A percentile compares a stretch with the other conserved stretches of the same genome.
These are phyloP conservation scores for Drosophila pseudoananassae DNA, from an alignment of 1,140 invertebrate species.

Conservation along the genomic window DNA sequence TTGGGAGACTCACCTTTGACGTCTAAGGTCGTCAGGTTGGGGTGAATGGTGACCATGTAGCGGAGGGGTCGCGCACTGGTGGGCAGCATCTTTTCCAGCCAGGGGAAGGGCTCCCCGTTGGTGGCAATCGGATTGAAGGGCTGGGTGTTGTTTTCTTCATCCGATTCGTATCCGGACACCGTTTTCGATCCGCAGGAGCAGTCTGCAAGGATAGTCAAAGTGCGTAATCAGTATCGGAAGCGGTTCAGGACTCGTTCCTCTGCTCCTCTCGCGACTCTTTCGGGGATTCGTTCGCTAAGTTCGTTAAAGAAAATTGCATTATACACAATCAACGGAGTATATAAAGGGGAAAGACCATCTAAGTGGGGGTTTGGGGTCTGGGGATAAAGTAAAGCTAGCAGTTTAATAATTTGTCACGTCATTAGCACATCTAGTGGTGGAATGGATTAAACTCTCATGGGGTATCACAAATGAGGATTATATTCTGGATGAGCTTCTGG, in stretches of 20 bases:
- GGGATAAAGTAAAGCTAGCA: conserved; percentile 49
- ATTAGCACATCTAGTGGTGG: conserved; percentile 50
- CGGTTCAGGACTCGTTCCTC: conserved; percentile 6
- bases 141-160: conserved; percentile 87
- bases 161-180: conserved; percentile 87
- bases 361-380: conserved; percentile 15
- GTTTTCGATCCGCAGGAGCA: conserved; percentile 90
- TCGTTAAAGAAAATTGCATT: conserved; percentile 71
- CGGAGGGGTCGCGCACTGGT: conserved; percentile 91
- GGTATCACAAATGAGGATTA: conserved; percentile 29
- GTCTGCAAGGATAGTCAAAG: conserved; percentile 85
- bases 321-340: conserved; percentile 66
- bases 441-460: conserved; percentile 20
- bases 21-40: conserved; percentile 95
- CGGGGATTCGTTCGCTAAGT: conserved; percentile 60
- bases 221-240: conserved; percentile 28
- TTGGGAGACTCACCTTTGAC: conserved; percentile 88
- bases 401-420: conserved; percentile 32
- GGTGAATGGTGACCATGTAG: conserved; percentile 96
- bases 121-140: conserved; percentile 89
- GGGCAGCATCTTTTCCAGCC: conserved; percentile 94
- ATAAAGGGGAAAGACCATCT: conserved; percentile 29
- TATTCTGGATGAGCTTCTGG: conserved; percentile 20
- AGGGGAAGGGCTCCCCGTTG: conserved; percentile 93
- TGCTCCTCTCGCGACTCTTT: conserved; percentile 27